These are phyloP conservation scores for Peromyscus californicus DNA, from an alignment of 2,113 vertebrate species.

Conservation along the genomic window DNA sequence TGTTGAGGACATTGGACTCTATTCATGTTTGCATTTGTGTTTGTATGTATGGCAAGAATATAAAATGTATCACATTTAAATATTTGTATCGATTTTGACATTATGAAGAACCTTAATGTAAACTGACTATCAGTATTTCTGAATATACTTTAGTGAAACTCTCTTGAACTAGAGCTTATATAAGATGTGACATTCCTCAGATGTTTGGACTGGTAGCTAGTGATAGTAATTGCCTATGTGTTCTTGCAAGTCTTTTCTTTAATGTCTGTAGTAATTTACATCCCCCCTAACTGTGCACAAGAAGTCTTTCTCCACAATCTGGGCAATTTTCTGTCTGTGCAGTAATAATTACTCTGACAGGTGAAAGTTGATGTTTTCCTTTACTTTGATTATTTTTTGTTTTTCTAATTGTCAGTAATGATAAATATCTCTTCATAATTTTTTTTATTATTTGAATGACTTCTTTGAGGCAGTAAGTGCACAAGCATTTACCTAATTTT, in stretches of 20 bases:
- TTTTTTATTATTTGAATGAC: background rate
- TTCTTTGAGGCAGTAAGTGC: background rate
- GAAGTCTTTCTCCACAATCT: background rate
- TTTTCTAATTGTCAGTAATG: background rate
- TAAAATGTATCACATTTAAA: background rate
- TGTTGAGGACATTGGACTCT: background rate
- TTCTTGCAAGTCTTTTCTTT: background rate
- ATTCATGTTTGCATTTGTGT: background rate
- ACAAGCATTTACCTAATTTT: background rate
- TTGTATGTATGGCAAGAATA: background rate
- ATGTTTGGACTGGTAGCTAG: background rate
- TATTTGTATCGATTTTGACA: background rate
- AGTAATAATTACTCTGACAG: background rate
- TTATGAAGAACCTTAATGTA: background rate
- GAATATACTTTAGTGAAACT: background rate
- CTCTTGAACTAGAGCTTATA: background rate
- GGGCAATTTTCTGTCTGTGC: background rate
- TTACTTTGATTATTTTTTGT: background rate
- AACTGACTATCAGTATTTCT: background rate
- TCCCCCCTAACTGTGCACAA: background rate
- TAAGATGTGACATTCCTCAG: background rate
- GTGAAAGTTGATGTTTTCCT: background rate
- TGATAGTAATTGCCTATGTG: background rate
- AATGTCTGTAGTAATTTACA: background rate
- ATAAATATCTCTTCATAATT: background rate